Evolutionary conservation across 2,888 invertebrate genomes (phyloP).

Genomic region (Lithophane socia): DNA sequence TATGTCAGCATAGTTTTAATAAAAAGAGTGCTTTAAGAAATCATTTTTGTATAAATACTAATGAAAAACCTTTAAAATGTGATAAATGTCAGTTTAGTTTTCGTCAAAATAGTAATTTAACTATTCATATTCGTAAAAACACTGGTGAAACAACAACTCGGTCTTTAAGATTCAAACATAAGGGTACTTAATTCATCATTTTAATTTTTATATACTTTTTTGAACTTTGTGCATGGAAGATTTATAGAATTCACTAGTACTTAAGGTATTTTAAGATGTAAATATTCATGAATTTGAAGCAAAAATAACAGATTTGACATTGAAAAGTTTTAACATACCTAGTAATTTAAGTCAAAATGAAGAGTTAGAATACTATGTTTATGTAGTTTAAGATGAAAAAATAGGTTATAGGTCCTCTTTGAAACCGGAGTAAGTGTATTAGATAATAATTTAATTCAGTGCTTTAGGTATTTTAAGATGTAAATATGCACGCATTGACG

Average conservation of each 20-base stretch:
- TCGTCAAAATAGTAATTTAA: background rate
- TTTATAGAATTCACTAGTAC: conserved; percentile 13
- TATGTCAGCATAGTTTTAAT: background rate
- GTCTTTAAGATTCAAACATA: background rate
- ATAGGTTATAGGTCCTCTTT: background rate
- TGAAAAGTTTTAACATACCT: background rate
- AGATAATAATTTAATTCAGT: background rate
- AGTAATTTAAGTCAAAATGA: background rate
- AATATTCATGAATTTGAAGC: background rate
- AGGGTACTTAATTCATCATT: background rate
- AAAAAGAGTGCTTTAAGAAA: background rate
- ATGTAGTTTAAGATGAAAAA: background rate
- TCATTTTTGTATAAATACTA: background rate
- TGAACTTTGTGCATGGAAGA: background rate
- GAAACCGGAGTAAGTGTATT: background rate
- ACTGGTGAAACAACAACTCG: background rate
- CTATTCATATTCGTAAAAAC: background rate
- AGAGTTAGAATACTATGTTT: background rate
- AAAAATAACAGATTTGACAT: background rate
- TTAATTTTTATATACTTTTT: background rate
- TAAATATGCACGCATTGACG: background rate
- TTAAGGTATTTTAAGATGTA: conserved; percentile 13
- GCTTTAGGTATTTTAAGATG: background rate
- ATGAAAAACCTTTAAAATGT: background rate
- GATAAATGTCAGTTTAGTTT: background rate